Evolutionary conservation across 2,797 vertebrate genomes (phyloP).

Genomic region (Crocidura indochinensis): DNA sequence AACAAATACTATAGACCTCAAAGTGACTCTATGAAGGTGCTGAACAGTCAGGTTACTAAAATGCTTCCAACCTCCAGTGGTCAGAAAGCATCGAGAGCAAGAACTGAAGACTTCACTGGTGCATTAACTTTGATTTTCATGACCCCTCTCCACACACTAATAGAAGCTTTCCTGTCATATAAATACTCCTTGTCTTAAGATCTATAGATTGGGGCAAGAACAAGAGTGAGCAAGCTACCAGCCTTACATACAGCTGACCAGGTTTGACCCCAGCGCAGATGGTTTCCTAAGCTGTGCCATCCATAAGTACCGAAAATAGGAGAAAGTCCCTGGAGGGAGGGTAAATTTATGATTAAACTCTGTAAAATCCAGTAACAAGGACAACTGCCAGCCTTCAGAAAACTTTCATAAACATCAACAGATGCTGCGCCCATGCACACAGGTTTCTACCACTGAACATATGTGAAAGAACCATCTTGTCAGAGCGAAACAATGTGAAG

Average conservation of each 20-base stretch:
- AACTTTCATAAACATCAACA: slow-evolving; percentile 56
- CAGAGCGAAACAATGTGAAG: slow-evolving; percentile 57
- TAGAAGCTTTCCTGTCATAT: background rate
- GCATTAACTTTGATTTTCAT: background rate
- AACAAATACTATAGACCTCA: background rate
- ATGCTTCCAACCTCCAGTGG: background rate
- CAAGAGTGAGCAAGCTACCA: too few relatives aligned
- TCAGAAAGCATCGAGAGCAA: slow-evolving; percentile 21
- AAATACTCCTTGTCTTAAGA: slow-evolving; percentile 39
- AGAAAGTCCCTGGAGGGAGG: too few relatives aligned
- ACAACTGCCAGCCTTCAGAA: background rate
- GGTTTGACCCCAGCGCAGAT: too few relatives aligned
- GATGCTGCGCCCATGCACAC: background rate
- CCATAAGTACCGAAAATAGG: too few relatives aligned
- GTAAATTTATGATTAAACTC: too few relatives aligned
- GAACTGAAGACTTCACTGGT: background rate
- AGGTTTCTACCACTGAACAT: background rate
- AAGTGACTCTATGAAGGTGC: background rate
- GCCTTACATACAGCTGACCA: too few relatives aligned
- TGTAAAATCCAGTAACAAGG: too few relatives aligned
- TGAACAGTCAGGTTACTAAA: background rate
- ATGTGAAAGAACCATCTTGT: too few relatives aligned
- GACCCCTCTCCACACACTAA: background rate
- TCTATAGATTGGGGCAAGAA: background rate
- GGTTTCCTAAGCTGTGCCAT: too few relatives aligned